A percentile compares a stretch with the other conserved stretches of the same genome.
phyloP scores from a whole-genome alignment of 2,888 invertebrate genomes.

The Tryphoninae sp. region DNA sequence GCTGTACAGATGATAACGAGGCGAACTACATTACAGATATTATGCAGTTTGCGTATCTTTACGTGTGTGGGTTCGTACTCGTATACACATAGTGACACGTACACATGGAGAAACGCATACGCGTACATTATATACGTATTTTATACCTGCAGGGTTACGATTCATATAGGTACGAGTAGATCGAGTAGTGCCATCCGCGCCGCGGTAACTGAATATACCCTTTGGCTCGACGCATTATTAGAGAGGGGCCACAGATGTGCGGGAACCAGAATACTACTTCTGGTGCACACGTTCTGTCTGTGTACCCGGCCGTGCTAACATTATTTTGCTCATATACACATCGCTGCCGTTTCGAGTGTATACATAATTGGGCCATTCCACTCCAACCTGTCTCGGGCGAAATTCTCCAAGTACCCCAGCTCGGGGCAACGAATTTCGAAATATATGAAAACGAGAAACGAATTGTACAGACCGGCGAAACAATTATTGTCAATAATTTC shows the following conservation, averaged over 20 bases:
- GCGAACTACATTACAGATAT: slow-evolving; percentile 59
- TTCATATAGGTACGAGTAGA: slow-evolving; percentile 45
- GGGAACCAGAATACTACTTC: slow-evolving; percentile 48
- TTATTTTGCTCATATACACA: slow-evolving; percentile 45
- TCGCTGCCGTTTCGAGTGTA: slow-evolving; percentile 34
- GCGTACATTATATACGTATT: slow-evolving; percentile 5
- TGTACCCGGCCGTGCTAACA: slow-evolving; percentile 21
- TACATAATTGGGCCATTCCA: slow-evolving; percentile 22
- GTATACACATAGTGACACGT: slow-evolving; percentile 3
- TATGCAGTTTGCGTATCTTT: slow-evolving; percentile 39
- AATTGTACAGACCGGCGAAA: slow-evolving; percentile 9
- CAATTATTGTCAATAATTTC: slow-evolving; percentile 19
- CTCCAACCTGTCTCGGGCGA: neutral
- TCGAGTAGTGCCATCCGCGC: slow-evolving; percentile 57
- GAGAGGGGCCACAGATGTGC: slow-evolving; percentile 62
- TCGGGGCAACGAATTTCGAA: neutral
- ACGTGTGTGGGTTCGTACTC: slow-evolving; percentile 16
- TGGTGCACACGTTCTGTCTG: slow-evolving; percentile 14
- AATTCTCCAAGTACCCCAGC: neutral
- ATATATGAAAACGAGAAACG: neutral
- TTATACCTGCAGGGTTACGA: slow-evolving; percentile 30
- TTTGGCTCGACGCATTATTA: slow-evolving; percentile 65
- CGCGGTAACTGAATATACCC: slow-evolving; percentile 51
- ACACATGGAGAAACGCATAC: neutral
- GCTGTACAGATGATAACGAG: slow-evolving; percentile 60